Evolutionary conservation across 1,140 invertebrate genomes (phyloP).

Genomic region (Neodiprion lecontei): DNA sequence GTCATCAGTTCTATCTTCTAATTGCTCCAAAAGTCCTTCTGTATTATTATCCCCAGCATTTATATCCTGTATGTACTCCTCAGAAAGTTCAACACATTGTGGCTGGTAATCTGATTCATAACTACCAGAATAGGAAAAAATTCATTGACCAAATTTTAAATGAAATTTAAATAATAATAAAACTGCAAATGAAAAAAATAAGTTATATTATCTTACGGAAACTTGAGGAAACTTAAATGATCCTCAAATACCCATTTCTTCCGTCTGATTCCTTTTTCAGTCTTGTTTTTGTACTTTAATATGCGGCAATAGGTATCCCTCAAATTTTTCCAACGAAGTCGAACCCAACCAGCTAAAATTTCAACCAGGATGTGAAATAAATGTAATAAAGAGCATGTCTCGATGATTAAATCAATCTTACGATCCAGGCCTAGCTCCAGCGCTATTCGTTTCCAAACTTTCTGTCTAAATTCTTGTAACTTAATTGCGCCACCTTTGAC

Average conservation of each 20-base stretch:
- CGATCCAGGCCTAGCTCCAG: conserved; percentile 54
- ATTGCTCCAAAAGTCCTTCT: conserved; percentile 52
- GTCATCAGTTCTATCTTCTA: conserved; percentile 53
- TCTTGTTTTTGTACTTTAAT: conserved; percentile 54
- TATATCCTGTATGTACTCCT: conserved; percentile 56
- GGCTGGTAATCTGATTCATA: conserved; percentile 51
- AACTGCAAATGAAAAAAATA: neutral
- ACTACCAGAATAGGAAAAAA: conserved; percentile 32
- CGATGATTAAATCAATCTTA: conserved; percentile 31
- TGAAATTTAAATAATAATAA: neutral
- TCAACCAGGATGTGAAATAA: conserved; percentile 17
- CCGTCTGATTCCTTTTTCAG: conserved; percentile 47
- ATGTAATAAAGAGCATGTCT: neutral
- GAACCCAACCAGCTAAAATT: conserved; percentile 49
- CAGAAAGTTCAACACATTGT: conserved; percentile 48
- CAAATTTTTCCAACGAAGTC: conserved; percentile 57
- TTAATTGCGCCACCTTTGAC: conserved; percentile 50
- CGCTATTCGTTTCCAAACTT: conserved; percentile 57
- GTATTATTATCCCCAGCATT: conserved; percentile 43
- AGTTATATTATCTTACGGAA: conserved; percentile 42
- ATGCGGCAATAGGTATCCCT: conserved; percentile 55
- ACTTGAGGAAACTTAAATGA: conserved; percentile 53
- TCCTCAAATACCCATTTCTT: conserved; percentile 61
- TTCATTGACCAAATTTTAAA: conserved; percentile 13
- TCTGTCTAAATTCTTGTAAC: conserved; percentile 55